These are phyloP conservation scores for Sesamia nonagrioides DNA, from an alignment of 1,140 invertebrate species.

Conservation along the genomic window DNA sequence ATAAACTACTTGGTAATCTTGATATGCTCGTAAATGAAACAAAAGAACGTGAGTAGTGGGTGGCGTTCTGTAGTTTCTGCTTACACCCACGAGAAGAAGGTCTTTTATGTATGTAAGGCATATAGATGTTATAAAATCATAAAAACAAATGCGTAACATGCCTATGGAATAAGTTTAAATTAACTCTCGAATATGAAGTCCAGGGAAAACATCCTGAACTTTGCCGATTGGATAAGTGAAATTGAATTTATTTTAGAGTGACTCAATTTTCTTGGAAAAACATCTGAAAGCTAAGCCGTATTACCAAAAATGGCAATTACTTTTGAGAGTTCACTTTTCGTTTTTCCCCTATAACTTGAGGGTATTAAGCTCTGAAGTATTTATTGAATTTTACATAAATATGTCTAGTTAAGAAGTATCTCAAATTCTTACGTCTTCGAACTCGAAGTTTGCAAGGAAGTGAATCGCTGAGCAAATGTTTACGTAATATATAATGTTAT, in stretches of 20 bases:
- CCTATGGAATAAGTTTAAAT: background rate
- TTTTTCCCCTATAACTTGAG: background rate
- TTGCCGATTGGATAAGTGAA: constrained; percentile 35
- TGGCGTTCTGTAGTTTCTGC: no score
- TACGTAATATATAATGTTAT: constrained; percentile 8
- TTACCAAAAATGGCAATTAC: constrained; percentile 35
- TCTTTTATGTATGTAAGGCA: no score
- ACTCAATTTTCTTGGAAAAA: constrained; percentile 34
- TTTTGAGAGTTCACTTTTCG: constrained; percentile 26
- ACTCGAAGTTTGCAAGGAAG: constrained; percentile 1
- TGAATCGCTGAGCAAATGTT: constrained; percentile 20
- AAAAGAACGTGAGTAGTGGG: no score
- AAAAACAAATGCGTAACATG: background rate
- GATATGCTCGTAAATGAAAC: no score
- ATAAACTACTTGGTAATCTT: no score
- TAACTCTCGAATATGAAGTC: background rate
- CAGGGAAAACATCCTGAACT: background rate
- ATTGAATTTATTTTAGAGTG: constrained; percentile 39
- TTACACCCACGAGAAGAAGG: no score
- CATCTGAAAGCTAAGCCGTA: constrained; percentile 34
- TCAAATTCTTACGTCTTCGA: background rate
- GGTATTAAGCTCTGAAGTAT: constrained; percentile 2
- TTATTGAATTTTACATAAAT: constrained; percentile 26
- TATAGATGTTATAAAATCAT: background rate
- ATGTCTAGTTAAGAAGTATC: constrained; percentile 1